A percentile compares a stretch with the other conserved stretches of the same genome.
Conservation (phyloP, 1,140 invertebrate species). For the Achatina immaculata region DNA sequence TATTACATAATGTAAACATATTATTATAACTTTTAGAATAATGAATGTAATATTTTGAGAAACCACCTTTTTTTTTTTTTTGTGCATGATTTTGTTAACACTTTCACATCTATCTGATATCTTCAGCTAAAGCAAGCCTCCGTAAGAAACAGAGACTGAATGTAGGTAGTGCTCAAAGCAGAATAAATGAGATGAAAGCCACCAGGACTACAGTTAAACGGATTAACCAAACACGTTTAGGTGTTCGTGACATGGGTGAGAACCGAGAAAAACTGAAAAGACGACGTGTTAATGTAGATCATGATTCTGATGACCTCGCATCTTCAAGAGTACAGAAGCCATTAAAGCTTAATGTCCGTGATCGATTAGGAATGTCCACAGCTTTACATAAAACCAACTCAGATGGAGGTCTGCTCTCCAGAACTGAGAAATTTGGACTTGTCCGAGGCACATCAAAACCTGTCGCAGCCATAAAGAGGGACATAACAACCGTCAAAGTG, state of each 20-base stretch:
- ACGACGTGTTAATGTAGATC: neutral
- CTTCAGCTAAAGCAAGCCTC: conserved; percentile 8
- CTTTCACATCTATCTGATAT: neutral
- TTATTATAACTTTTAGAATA: too few relatives aligned
- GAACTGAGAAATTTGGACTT: neutral
- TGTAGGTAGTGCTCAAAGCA: neutral
- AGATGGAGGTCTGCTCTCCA: neutral
- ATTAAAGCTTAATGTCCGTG: conserved; percentile 1
- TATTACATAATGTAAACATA: too few relatives aligned
- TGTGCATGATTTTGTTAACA: too few relatives aligned
- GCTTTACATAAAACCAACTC: neutral
- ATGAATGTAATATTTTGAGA: too few relatives aligned
- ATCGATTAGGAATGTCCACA: conserved; percentile 27
- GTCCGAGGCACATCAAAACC: neutral
- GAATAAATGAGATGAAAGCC: neutral
- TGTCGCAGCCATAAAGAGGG: neutral
- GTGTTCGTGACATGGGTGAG: neutral
- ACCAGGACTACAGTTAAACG: neutral
- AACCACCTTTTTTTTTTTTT: too few relatives aligned
- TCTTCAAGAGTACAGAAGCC: neutral
- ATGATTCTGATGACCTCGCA: conserved; percentile 31
- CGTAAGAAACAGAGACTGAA: neutral
- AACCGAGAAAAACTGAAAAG: neutral
- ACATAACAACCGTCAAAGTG: neutral
- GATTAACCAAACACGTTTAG: neutral